Evolutionary conservation across 1,140 invertebrate genomes (phyloP).

Genomic region (Drosophila nigromelanica): DNA sequence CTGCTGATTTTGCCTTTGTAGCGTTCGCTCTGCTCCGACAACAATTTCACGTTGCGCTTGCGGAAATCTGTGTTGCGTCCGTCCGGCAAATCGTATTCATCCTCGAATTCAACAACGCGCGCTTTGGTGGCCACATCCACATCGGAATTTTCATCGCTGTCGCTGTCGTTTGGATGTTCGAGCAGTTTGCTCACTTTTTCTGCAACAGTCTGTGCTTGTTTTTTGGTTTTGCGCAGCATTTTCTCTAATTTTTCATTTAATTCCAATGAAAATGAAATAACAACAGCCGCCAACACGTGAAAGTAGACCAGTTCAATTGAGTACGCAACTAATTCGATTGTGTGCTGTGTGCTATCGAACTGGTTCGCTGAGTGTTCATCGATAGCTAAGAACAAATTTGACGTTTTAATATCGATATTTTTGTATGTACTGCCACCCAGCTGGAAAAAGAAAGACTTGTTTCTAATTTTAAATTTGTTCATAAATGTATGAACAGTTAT

Average conservation of each 20-base stretch:
- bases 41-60: constrained; percentile 87
- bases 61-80: constrained; percentile 86
- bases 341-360: background rate
- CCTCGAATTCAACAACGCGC: constrained; percentile 82
- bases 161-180: constrained; percentile 67
- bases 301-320: background rate
- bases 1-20: constrained; percentile 89
- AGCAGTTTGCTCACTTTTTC: constrained; percentile 69
- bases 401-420: background rate
- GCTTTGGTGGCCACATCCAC: constrained; percentile 62
- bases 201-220: constrained; percentile 62
- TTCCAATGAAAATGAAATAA: constrained; percentile 15
- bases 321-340: background rate
- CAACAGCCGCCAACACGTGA: constrained; percentile 32
- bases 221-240: constrained; percentile 71
- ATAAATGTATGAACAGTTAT: too few species aligned
- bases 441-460: too few species aligned
- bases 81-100: constrained; percentile 86
- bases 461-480: too few species aligned
- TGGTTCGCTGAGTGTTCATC: background rate
- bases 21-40: constrained; percentile 88
- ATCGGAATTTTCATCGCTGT: constrained; percentile 58
- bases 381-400: background rate
- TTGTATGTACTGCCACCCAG: background rate
- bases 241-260: constrained; percentile 29